Percentiles rank a stretch among this genome's conserved stretches.
These are phyloP conservation scores for Clamator glandarius DNA, from an alignment of 2,797 vertebrate genomes.

Conservation along the genomic window DNA sequence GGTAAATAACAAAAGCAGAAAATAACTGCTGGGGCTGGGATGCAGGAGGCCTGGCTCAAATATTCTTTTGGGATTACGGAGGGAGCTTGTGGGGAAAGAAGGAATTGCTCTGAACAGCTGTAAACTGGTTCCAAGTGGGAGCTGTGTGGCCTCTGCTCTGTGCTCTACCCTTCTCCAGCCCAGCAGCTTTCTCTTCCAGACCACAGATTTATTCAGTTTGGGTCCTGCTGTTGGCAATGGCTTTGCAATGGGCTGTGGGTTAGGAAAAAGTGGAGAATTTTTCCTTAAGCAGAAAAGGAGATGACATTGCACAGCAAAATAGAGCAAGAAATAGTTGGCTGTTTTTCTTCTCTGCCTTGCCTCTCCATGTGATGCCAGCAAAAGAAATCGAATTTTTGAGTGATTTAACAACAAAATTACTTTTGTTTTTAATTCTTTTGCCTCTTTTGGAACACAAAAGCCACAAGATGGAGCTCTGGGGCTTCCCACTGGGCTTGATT, in stretches of 20 bases:
- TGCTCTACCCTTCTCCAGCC: background rate
- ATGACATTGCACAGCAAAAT: background rate
- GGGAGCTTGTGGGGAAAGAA: background rate
- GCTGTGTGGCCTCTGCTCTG: background rate
- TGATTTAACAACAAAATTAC: constrained; percentile 13
- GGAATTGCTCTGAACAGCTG: accelerated
- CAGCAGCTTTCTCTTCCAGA: background rate
- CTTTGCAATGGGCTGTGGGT: background rate
- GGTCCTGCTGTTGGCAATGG: background rate
- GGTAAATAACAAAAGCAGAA: background rate
- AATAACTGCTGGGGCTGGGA: background rate
- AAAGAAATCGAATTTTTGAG: background rate
- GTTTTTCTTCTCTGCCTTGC: background rate
- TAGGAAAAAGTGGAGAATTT: constrained; percentile 50
- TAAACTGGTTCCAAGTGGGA: background rate
- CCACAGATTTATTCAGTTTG: constrained; percentile 24
- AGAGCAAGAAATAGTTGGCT: background rate
- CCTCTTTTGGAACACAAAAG: background rate
- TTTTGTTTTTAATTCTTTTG: constrained; percentile 1
- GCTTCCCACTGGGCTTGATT: constrained; percentile 11
- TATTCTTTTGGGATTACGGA: background rate
- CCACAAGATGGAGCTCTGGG: constrained; percentile 79
- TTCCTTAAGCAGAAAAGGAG: constrained; percentile 32
- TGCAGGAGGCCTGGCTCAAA: background rate
- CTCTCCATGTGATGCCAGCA: background rate